Percentiles rank a stretch among this genome's conserved stretches.
Conservation (phyloP, 2,113 vertebrate species). For the Garra rufa region DNA sequence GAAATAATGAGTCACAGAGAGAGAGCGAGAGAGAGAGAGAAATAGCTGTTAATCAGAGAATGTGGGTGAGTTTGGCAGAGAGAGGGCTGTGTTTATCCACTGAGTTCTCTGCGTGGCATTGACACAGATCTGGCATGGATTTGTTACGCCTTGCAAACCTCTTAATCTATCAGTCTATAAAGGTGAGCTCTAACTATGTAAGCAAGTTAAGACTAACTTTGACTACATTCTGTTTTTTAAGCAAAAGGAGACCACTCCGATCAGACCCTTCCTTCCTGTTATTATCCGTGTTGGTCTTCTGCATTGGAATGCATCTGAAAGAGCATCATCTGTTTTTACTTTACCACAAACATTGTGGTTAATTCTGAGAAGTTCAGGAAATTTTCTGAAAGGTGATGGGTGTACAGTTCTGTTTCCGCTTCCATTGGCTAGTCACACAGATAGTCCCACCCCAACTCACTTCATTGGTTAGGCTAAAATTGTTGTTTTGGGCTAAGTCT, state of each 20-base stretch:
- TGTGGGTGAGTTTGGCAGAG: constrained; percentile 34
- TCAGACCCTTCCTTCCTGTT: constrained; percentile 19
- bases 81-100: constrained; percentile 45
- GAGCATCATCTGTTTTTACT: constrained; percentile 38
- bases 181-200: neutral
- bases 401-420: neutral
- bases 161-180: neutral
- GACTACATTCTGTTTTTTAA: neutral
- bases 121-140: constrained; percentile 14
- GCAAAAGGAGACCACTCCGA: neutral
- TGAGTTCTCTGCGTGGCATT: constrained; percentile 24
- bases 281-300: neutral
- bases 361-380: neutral
- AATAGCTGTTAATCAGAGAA: constrained; percentile 12
- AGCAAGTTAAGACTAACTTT: neutral
- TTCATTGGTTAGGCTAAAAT: neutral
- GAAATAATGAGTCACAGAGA: neutral
- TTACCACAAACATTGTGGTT: constrained; percentile 1
- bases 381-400: neutral
- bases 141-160: neutral
- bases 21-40: neutral
- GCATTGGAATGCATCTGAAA: constrained; percentile 19
- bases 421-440: neutral
- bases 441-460: neutral
- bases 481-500: neutral